A percentile compares a stretch with the other conserved stretches of the same genome.
phyloP scores from a whole-genome alignment of 2,113 vertebrate genomes.

The Tichodroma muraria region DNA sequence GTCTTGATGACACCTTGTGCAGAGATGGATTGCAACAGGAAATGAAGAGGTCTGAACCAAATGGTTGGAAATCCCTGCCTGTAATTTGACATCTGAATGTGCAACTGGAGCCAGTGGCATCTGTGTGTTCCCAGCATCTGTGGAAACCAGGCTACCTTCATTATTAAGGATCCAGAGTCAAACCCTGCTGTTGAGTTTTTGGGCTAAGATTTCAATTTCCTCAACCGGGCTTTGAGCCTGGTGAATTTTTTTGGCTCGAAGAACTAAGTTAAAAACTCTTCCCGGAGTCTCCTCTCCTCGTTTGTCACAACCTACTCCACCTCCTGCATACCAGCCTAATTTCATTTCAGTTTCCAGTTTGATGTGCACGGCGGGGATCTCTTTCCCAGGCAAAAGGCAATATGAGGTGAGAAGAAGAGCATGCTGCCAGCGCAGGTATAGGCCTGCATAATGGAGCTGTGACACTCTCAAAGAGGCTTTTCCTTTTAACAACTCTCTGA shows the following conservation, averaged over 20 bases:
- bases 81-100: neutral
- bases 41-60: neutral
- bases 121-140: neutral
- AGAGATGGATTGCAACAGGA: neutral
- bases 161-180: neutral
- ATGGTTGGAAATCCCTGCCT: neutral
- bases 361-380: constrained; percentile 73
- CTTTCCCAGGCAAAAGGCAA: constrained; percentile 86
- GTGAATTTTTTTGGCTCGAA: neutral
- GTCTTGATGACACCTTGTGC: neutral
- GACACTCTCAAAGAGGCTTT: constrained; percentile 72
- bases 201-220: neutral
- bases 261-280: neutral
- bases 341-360: constrained; percentile 71
- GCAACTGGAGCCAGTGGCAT: neutral
- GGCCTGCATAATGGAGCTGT: constrained; percentile 89
- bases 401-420: constrained; percentile 94
- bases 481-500: constrained; percentile 88
- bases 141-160: neutral
- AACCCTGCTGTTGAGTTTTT: neutral
- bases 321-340: constrained; percentile 71
- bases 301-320: constrained; percentile 59
- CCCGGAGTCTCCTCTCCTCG: neutral
- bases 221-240: neutral
- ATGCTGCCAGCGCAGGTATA: constrained; percentile 88